phyloP scores from a whole-genome alignment of 2,888 invertebrate species.

The Philonicus albiceps region DNA sequence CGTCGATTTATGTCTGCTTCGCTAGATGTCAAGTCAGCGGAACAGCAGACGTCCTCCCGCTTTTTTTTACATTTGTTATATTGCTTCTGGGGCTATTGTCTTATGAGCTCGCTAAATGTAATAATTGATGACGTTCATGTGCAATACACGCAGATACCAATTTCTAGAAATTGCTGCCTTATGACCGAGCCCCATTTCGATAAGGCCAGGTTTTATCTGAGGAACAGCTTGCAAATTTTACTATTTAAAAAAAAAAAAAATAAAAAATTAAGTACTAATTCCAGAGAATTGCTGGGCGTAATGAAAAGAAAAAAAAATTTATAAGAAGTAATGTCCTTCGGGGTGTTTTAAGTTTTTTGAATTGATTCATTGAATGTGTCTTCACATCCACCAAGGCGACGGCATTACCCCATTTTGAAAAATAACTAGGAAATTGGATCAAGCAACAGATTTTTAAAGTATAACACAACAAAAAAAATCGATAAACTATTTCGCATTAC shows the following conservation, averaged over 20 bases:
- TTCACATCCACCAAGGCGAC: not conserved
- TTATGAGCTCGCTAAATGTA: not conserved
- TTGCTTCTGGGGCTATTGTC: not conserved
- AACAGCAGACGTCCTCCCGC: not conserved
- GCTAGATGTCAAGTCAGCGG: not conserved
- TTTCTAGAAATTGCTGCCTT: not conserved
- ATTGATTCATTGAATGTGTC: not conserved
- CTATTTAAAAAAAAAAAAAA: not conserved
- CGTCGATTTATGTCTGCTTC: not conserved
- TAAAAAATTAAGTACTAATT: not conserved
- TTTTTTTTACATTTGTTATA: not conserved
- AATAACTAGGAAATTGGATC: not conserved
- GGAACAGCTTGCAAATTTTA: not conserved
- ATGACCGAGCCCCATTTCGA: not conserved
- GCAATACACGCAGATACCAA: not conserved
- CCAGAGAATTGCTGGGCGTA: not conserved
- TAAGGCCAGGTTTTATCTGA: not conserved
- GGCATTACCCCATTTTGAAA: not conserved
- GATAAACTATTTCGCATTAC: not conserved
- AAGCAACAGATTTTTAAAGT: not conserved
- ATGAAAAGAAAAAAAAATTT: not conserved
- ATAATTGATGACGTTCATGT: not conserved
- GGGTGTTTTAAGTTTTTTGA: not conserved
- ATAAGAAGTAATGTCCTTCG: not conserved
- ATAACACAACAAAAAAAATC: constrained; percentile 21